These are phyloP conservation scores for Cettia cetti DNA, from an alignment of 2,113 vertebrate species.

Conservation along the genomic window DNA sequence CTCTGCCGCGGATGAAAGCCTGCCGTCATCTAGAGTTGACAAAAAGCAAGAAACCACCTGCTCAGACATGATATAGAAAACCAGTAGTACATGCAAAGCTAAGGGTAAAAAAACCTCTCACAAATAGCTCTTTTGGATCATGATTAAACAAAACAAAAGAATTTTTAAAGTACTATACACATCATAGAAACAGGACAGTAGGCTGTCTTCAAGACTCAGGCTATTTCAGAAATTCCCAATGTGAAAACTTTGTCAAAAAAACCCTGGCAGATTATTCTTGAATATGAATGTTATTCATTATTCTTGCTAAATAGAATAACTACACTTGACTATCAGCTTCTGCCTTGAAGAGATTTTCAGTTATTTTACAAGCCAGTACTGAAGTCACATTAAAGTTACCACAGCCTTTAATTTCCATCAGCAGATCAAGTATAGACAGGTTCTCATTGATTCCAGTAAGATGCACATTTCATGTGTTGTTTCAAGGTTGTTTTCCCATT, in stretches of 20 bases:
- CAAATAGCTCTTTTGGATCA: not conserved
- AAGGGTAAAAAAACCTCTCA: not conserved
- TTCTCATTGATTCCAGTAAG: not conserved
- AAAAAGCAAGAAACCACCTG: slow-evolving; percentile 26
- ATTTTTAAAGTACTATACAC: not conserved
- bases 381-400: not conserved
- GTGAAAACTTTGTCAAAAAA: not conserved
- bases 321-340: not conserved
- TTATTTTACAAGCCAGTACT: not conserved
- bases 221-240: not conserved
- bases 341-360: not conserved
- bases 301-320: not conserved
- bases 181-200: not conserved
- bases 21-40: slow-evolving; percentile 74
- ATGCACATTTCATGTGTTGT: not conserved
- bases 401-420: not conserved
- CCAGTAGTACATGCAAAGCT: not conserved
- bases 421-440: not conserved
- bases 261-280: not conserved
- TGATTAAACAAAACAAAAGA: not conserved
- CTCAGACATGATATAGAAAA: not conserved
- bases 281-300: not conserved
- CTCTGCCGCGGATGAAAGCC: slow-evolving; percentile 73
- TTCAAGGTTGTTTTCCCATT: not conserved
- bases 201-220: not conserved